Evolutionary conservation across 2,888 invertebrate species (phyloP).

Genomic region (Molorchus minor): DNA sequence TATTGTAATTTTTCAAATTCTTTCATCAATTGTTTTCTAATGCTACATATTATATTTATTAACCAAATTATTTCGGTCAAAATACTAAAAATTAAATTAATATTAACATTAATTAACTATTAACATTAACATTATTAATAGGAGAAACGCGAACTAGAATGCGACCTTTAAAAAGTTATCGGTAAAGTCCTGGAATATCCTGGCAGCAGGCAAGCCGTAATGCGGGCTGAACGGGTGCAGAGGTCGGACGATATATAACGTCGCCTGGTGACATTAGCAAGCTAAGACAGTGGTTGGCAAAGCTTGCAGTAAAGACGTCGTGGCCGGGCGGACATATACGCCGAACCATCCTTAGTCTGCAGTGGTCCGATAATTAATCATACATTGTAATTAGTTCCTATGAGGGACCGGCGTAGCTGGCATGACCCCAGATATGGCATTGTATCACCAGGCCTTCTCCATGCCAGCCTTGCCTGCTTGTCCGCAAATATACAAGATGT

Average conservation of each 20-base stretch:
- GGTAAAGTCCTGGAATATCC: constrained; percentile 4
- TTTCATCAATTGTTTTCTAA: no score
- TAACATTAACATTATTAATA: no score
- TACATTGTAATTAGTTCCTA: constrained; percentile 65
- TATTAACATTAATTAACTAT: no score
- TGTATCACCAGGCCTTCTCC: constrained; percentile 34
- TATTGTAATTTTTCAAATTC: no score
- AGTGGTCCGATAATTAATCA: constrained; percentile 64
- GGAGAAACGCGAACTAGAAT: not conserved
- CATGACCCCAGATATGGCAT: constrained; percentile 45
- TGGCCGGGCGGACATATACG: constrained; percentile 54
- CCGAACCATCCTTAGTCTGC: constrained; percentile 58
- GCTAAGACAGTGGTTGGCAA: constrained; percentile 62
- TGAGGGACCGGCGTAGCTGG: constrained; percentile 40
- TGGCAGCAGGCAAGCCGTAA: constrained; percentile 14
- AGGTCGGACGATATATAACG: constrained; percentile 59
- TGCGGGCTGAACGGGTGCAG: constrained; percentile 30
- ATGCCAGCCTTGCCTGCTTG: constrained; percentile 19
- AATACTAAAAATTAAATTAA: no score
- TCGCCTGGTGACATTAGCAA: constrained; percentile 62
- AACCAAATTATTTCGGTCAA: no score
- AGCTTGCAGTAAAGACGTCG: constrained; percentile 61
- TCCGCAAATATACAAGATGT: constrained; percentile 40
- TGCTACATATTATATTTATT: no score
- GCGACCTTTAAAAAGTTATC: constrained; percentile 20